phyloP scores from a whole-genome alignment of 2,797 vertebrate genomes.

The Myotis daubentonii region DNA sequence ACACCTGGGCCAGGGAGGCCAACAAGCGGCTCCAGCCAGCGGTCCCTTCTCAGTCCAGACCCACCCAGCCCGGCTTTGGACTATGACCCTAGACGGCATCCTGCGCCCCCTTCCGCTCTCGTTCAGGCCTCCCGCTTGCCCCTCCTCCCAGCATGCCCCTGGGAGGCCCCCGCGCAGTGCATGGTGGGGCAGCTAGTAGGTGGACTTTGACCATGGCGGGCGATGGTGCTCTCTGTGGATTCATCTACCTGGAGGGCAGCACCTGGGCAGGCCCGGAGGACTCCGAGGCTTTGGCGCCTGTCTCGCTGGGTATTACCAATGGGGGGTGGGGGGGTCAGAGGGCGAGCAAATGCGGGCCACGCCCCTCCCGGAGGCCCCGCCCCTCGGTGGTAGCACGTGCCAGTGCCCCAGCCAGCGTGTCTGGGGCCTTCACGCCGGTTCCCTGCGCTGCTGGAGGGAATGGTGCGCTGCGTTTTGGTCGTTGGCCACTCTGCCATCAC shows the following conservation, averaged over 20 bases:
- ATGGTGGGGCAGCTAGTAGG: constrained; percentile 27
- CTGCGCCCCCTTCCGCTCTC: rapidly evolving
- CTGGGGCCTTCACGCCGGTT: neutral
- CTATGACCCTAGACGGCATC: no score
- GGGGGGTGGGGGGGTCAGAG: neutral
- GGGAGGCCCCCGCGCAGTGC: neutral
- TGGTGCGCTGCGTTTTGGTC: neutral
- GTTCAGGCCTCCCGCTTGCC: neutral
- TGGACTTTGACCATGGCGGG: neutral
- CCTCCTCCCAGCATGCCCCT: constrained; percentile 49
- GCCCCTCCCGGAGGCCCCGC: neutral
- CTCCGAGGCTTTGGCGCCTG: neutral
- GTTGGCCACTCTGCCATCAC: neutral
- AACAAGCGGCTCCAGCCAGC: neutral
- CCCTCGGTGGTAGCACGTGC: neutral
- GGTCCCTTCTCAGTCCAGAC: neutral
- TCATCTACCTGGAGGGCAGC: constrained; percentile 5
- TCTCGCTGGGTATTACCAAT: neutral
- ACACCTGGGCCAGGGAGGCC: neutral
- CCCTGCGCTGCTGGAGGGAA: neutral
- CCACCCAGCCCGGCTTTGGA: rapidly evolving
- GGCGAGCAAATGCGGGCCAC: neutral
- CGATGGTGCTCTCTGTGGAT: neutral
- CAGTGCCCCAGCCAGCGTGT: rapidly evolving
- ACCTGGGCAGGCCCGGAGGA: neutral